Base-by-base conservation (phyloP, 2,888 invertebrate genomes). In the Sclerodermus sp. region DNA sequence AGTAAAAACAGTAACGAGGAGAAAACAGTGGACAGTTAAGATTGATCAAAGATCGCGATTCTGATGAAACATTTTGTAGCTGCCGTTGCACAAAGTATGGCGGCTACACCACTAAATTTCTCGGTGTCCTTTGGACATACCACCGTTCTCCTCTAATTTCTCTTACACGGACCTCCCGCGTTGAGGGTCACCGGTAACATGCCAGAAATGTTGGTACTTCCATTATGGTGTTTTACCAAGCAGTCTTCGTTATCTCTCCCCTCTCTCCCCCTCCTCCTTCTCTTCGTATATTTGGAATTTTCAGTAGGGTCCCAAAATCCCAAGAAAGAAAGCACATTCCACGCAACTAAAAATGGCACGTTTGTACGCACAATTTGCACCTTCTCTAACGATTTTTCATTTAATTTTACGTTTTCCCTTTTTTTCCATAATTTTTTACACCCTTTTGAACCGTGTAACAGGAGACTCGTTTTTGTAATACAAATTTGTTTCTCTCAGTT, bases 1-100 rank as follows among this genome's bases (percentile, higher is more conserved):
- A n/a, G n/a, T n/a, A n/a, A n/a, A n/a, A n/a, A n/a, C n/a, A n/a
- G n/a, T n/a, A n/a, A n/a, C n/a, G n/a, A n/a, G n/a, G n/a, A n/a
- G n/a, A n/a, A n/a, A n/a, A n/a, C n/a, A n/a, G n/a, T n/a, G n/a
- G n/a, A n/a, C n/a, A n/a, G n/a, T n/a, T n/a, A n/a, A n/a, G n/a
- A n/a, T n/a, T n/a, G n/a, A n/a, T n/a, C n/a, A n/a, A n/a, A n/a
- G n/a, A n/a, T n/a, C n/a, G n/a, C n/a, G n/a, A n/a, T 23, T 23
- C 23, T 23, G 23, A 23, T n/a, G 23, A 23, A 23, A 23, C 3
- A 8, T 8, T 23, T 23, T 23, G 23, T 48, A 60, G 56, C 62
- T 68, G 62, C 68, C 68, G 60, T 68, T 64, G 62, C 59, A 58
- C 57, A 62, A 67, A 65, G 51, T 48, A 51, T 49, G 53, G 46